Base-by-base conservation (phyloP, 2,797 vertebrate species). In the Echiichthys vipera region DNA sequence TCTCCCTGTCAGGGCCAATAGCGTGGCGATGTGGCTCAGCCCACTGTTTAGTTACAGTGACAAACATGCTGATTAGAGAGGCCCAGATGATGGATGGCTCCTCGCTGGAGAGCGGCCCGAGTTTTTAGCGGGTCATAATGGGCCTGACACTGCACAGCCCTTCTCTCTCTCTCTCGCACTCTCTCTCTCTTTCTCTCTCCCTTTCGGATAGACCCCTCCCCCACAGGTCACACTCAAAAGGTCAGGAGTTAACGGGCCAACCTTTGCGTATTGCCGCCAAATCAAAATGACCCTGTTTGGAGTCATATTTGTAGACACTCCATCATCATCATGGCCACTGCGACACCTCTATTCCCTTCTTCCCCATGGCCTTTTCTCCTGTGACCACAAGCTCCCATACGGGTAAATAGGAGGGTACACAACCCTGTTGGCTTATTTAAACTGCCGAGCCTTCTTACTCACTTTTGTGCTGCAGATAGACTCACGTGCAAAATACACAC, bases 91-190 rank as follows among this genome's bases (percentile, higher is more conserved):
- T 96, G 94, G 93, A 96, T 96, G 96, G 95, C 91, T 79, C 92
- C 95, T 94, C 78, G 92, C 92, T 82, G 90, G 91, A 93, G 94
- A 95, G 94, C 92, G 92, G 90, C 93, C 94, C 88, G 93, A 94
- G 94, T 95, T 96, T 95, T 96, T 95, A 96, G 95, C 94, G 91
- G 95, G 92, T 95, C 95, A 94, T 96, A 96, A 96, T 96, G 93
- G 95, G 93, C 91, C 93, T 95, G 95, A 95, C 94, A 94, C 95
- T 95, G 94, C 92, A 89, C 93, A 95, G 93, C 88, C 90, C 78
- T 82, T 80, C 81, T 83, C 74, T 37, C 65, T 85, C 80, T 76
- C 76, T 72, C 53, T 86, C n/a, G n/a, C n/a, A n/a, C n/a, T n/a
- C 82, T 78, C 83, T 43, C 65, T 81, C 83, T 82, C 90, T 89